Conservation (phyloP, 2,888 invertebrate genomes). For the Dynastes hyllus region DNA sequence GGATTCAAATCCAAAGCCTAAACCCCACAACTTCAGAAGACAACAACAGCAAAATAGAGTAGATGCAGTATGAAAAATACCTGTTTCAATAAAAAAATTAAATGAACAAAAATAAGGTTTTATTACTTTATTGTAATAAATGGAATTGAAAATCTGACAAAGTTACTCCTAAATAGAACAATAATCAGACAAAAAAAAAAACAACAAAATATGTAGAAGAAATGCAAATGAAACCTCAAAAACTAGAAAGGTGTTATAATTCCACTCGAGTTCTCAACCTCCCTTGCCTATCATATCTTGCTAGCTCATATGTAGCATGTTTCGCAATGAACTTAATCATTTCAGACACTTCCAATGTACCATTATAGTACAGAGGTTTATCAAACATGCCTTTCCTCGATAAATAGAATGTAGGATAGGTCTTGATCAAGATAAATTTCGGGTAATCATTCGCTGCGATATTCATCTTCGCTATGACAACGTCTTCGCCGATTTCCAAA, state of each 20-base stretch:
- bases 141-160: not conserved
- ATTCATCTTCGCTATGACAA: conserved; percentile 47
- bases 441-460: conserved; percentile 49
- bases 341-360: conserved; percentile 32
- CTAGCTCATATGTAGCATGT: conserved; percentile 47
- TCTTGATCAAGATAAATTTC: conserved; percentile 36
- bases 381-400: conserved; percentile 32
- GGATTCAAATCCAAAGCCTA: too few relatives aligned
- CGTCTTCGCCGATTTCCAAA: conserved; percentile 78
- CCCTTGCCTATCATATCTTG: conserved; percentile 40
- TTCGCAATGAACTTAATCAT: conserved; percentile 49
- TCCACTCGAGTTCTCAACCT: conserved; percentile 22
- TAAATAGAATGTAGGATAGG: conserved; percentile 50
- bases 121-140: too few relatives aligned
- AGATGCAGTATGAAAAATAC: too few relatives aligned
- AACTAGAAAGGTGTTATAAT: not conserved
- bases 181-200: not conserved
- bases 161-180: not conserved
- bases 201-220: too few relatives aligned
- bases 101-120: too few relatives aligned
- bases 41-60: too few relatives aligned
- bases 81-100: too few relatives aligned
- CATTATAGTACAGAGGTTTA: conserved; percentile 43
- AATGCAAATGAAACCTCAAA: not conserved
- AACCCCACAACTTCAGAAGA: too few relatives aligned